Evolutionary conservation across 2,888 invertebrate species (phyloP), one percentile per base, ranked within the genome.

Genomic region (Papilio gigon): DNA sequence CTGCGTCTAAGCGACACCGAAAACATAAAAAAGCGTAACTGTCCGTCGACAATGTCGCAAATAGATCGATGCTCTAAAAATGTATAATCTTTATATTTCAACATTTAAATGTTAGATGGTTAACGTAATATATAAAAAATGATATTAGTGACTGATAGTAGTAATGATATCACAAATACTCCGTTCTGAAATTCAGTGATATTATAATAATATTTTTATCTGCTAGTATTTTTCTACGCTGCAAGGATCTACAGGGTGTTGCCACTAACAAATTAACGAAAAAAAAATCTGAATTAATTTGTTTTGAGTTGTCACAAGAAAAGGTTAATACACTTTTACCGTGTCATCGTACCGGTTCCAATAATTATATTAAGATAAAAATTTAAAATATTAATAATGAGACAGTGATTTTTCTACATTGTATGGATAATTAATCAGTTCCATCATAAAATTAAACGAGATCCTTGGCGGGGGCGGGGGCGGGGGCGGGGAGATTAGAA

Each of bases 1-100:
- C 79, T 80, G 77, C 84, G 80, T 85, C 84, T 85, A 84, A 81
- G 80, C 77, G 78, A 84, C 83, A 85, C 79, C 84, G 79, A 85
- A 87, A 86, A 81, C 84, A 86, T 85, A 82, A 82, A 86, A 88
- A 86, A 86, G 86, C 82, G 85, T 86, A 85, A 86, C 80, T 79
- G 80, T 87, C 85, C 78, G 81, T 89, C 86, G 85, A 83, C 88
- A 82, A 79, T 75, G 70, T 74, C 78, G 74, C 74, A 85, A 85
- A 86, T 88, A 87, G 78, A 75, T 71, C 65, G 70, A 72, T 73
- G 76, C 79, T 75, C 81, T 80, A 74, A 80, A 81, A 84, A 84
- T 79, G 80, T 71, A 74, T 79, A 81, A 71, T 74, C 72, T 74
- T 70, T 70, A 65, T 25, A 66, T 27, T 75, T 73, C 72, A 73